Base-by-base conservation (phyloP, 1,140 invertebrate species). In the Drosophila ogumai region DNA sequence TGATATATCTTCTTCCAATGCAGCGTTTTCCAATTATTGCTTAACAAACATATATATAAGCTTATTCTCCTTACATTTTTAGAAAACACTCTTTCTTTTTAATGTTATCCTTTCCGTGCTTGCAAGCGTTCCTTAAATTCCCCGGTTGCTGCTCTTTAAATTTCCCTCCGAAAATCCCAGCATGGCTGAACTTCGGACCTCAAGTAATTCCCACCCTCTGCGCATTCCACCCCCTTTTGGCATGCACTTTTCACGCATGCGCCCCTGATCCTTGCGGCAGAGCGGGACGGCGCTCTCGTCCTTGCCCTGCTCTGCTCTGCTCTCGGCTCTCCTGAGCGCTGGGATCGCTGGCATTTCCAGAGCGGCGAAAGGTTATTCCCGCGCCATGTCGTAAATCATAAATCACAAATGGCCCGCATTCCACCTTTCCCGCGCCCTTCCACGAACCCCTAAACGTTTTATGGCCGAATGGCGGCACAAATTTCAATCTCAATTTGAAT, bases 381-480 rank as follows among this genome's bases (percentile, higher is more conserved):
- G 81, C 81, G 84, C 84, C 85, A 85, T 90, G 78, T 60, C 81
- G 84, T 90, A 90, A 90, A 90, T 90, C 81, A 88, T 90, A 90
- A 90, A 90, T 90, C 85, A 90, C 65, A 65, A 61, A 57, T 38
- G 66, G 46, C 31, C 34, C 38, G 66, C 46, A 36, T 66, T 67
- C 61, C 63, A 34, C 34, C 60, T 34, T 38, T 38, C 5, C 43
- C 22, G 40, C 49, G 61, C 61, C 65, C 76, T 90, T 90, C 85
- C 75, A 67, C 78, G 85, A 90, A 90, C 61, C 74, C 77, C 66
- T 79, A 79, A 90, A 81, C 78, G 69, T 81, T 90, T 86, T 77
- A 85, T 72, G 80, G 67, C 77, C 80, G 73, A 84, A 74, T 77
- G 78, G 81, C 81, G 77, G 80, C 78, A 72, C 81, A 72, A 78